Evolutionary conservation across 2,113 vertebrate genomes (phyloP).

Genomic region (Poeciliopsis occidentalis): DNA sequence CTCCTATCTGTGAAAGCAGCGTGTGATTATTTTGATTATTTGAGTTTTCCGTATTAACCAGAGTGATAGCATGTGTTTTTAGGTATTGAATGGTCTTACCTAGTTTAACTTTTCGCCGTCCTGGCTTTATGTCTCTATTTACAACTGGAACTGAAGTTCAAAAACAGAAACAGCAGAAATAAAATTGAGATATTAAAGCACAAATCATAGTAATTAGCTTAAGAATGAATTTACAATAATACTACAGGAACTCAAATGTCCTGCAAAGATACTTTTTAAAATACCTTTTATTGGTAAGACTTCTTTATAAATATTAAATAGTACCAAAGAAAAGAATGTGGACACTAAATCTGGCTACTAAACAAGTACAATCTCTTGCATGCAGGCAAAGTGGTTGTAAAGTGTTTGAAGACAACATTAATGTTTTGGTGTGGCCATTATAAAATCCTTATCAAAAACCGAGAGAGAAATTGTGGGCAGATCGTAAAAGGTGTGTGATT

Average conservation of each 20-base stretch:
- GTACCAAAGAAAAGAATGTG: background rate
- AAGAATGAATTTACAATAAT: background rate
- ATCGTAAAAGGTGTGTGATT: no score
- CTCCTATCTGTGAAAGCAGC: constrained; percentile 51
- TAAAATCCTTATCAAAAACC: no score
- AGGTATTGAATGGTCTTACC: constrained; percentile 41
- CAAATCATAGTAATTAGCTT: background rate
- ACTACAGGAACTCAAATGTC: background rate
- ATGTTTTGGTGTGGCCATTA: no score
- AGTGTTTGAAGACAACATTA: no score
- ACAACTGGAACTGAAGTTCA: constrained; percentile 52
- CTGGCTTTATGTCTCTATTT: constrained; percentile 70
- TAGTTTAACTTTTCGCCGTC: constrained; percentile 47
- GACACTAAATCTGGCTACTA: background rate
- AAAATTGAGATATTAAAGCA: background rate
- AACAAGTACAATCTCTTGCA: no score
- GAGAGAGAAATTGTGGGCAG: no score
- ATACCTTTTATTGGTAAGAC: background rate
- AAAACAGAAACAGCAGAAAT: constrained; percentile 4
- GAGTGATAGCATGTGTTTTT: background rate
- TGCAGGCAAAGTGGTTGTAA: no score
- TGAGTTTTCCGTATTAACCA: background rate
- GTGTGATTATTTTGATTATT: background rate
- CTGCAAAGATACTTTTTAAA: background rate
- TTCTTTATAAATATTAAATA: background rate